Conservation (phyloP, 2,113 vertebrate species). For the Sylvietta virens region DNA sequence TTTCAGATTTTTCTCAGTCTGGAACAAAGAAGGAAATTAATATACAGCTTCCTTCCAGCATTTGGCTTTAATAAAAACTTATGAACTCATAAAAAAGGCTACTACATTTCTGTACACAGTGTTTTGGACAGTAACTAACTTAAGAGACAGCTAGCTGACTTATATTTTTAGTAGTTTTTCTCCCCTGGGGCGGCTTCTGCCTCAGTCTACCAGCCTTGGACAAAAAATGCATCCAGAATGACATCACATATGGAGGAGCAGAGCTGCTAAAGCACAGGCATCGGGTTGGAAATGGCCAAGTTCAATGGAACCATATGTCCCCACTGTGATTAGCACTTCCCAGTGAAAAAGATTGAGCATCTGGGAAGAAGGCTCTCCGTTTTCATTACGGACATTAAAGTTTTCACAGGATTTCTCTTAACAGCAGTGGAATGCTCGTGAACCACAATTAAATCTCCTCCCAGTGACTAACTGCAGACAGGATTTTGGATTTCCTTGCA, state of each 20-base stretch:
- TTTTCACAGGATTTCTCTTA: background rate
- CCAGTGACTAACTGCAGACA: background rate
- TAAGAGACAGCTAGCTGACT: conserved; percentile 28
- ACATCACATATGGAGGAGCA: conserved; percentile 26
- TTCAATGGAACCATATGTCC: conserved; percentile 36
- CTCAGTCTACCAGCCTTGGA: conserved; percentile 40
- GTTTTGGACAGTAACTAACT: conserved; percentile 33
- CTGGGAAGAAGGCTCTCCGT: background rate
- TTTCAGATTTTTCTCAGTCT: conserved; percentile 38
- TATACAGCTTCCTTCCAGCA: conserved; percentile 47
- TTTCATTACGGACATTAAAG: background rate
- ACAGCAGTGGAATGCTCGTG: background rate
- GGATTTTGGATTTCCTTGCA: background rate
- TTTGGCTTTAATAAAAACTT: conserved; percentile 57
- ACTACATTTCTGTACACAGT: conserved; percentile 4
- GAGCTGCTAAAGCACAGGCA: background rate
- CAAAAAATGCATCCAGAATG: conserved; percentile 5
- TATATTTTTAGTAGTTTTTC: conserved; percentile 38
- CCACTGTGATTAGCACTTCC: background rate
- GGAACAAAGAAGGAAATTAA: conserved; percentile 36
- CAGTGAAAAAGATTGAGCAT: conserved; percentile 3
- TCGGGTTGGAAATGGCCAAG: background rate
- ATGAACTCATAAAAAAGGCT: conserved; percentile 30
- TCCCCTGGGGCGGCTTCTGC: background rate
- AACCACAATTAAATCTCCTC: background rate